Evolutionary conservation across 2,888 invertebrate genomes (phyloP).

Genomic region (Electrophaes corylata): DNA sequence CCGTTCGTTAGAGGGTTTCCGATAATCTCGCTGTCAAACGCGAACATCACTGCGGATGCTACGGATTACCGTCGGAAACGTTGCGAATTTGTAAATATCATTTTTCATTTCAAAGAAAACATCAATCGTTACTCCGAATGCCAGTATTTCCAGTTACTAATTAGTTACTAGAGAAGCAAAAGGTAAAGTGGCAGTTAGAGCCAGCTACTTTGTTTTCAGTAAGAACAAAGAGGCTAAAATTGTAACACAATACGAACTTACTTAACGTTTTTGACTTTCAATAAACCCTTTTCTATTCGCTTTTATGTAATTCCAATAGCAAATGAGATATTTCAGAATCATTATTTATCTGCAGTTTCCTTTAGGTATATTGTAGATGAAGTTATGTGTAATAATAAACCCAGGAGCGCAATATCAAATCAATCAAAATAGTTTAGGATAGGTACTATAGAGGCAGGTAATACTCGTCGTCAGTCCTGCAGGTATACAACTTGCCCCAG

Average conservation of each 20-base stretch:
- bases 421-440: neutral
- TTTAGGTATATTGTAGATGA: too few species aligned
- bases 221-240: conserved; percentile 15
- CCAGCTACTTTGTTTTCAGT: conserved; percentile 10
- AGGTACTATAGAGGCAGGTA: neutral
- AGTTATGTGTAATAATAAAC: too few species aligned
- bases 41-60: conserved; percentile 57
- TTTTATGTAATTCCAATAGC: conserved; percentile 1
- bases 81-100: conserved; percentile 20
- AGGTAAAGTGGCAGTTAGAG: conserved; percentile 8
- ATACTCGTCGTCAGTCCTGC: neutral
- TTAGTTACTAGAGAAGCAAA: conserved; percentile 13
- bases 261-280: conserved; percentile 9
- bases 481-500: neutral
- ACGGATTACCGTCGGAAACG: conserved; percentile 25
- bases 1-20: conserved; percentile 59
- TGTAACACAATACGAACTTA: conserved; percentile 13
- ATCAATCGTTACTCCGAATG: neutral
- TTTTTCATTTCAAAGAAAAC: conserved; percentile 13
- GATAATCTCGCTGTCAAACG: conserved; percentile 73
- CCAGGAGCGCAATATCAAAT: neutral
- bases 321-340: neutral
- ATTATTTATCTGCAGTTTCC: neutral
- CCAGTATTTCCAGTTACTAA: conserved; percentile 7
- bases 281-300: conserved; percentile 8